Evolutionary conservation across 2,888 invertebrate species (phyloP), one percentile per base, ranked within the genome.

Genomic region (Notocelia uddmanniana): DNA sequence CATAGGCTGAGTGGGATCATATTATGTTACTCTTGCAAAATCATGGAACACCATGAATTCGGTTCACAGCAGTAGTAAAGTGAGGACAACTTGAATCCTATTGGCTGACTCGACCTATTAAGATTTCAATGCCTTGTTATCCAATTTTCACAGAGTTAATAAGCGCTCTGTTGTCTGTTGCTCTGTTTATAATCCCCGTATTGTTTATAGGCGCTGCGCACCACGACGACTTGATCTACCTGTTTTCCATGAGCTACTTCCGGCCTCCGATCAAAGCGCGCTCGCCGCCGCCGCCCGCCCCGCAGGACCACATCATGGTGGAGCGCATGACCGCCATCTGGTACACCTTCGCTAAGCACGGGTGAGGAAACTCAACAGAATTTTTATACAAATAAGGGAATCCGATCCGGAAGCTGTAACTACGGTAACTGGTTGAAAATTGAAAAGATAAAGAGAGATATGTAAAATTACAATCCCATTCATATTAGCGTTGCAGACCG

Each of bases 171-270:
- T n/a, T n/a, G 6, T 5, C n/a, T 15, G 45, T 6, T n/a, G 45
- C n/a, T 8, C 5, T 5, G 1, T 11, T 41, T 18, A 9, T 26
- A 31, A 13, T 1, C 18, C 8, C 15, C 15, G 9, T 52, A 3
- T 52, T 23, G 9, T 21, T 6, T 45, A 9, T 26, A 67, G 66
- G 66, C 13, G 66, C 57, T 15, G 87, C 89, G 2, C 92, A 92
- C 71, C 90, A 91, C 76, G 92, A 95, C 74, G 95, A 95, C 76
- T 79, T 94, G 59, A 85, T 94, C 72, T 95, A 94, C 79, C 76
- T 95, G 41, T 94, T 94, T 79, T 84, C 88, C 13, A 80, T 91
- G 77, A 82, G 81, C 60, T 87, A 84, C 79, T 83, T 85, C 23
- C 91, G 84, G 79, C 93, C 94, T 0, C 79, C 77, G 68, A 90